These are phyloP conservation scores for Limnephilus marmoratus DNA, from an alignment of 2,888 invertebrate genomes.

Conservation along the genomic window DNA sequence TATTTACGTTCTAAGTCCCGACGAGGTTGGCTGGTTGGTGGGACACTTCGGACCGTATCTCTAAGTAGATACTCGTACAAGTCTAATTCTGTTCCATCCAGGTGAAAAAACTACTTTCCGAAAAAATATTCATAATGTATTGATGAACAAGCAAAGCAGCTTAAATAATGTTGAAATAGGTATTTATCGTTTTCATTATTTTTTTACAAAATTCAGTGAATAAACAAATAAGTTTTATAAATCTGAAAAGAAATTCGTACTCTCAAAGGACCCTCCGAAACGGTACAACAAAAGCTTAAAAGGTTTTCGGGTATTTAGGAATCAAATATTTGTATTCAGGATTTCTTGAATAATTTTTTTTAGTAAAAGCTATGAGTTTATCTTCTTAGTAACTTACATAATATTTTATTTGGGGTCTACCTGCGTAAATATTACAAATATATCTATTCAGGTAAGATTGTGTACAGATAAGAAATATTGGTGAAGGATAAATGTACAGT, in stretches of 20 bases:
- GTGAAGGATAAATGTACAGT: too few species aligned
- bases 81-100: too few species aligned
- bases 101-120: too few species aligned
- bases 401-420: not conserved
- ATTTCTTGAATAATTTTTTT: not conserved
- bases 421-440: too few species aligned
- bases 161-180: not conserved
- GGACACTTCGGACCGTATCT: too few species aligned
- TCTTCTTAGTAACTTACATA: not conserved
- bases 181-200: not conserved
- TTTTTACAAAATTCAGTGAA: not conserved
- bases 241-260: not conserved
- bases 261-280: not conserved
- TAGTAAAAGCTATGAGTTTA: not conserved
- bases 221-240: not conserved
- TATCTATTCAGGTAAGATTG: too few species aligned
- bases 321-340: not conserved
- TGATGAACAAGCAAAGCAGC: not conserved
- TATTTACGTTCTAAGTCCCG: too few species aligned
- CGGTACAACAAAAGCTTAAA: not conserved
- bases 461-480: too few species aligned
- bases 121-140: too few species aligned
- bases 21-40: too few species aligned
- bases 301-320: not conserved
- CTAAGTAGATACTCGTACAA: too few species aligned